Evolutionary conservation across 2,888 invertebrate genomes (phyloP), one percentile per base, ranked within the genome.

Genomic region (Trachelus tabidus): DNA sequence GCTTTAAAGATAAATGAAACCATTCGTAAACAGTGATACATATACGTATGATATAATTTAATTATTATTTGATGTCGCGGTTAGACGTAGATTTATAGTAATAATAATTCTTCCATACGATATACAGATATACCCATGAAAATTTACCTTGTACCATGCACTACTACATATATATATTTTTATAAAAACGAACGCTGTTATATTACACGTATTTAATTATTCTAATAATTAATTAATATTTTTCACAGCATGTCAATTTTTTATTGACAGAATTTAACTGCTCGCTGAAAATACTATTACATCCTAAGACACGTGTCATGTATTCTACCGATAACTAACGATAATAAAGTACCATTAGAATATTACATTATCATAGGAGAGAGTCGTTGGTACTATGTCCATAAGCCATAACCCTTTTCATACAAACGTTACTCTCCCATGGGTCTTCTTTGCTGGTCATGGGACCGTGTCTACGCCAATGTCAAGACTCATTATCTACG

Each of bases 391-490:
- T 56, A 9, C 23, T 23, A 56, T 15, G 9, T 4, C 40, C 23
- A 9, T 56, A 56, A 56, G 40, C 15, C 71, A 33, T 73, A 73
- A 73, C 74, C 74, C 74, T 73, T 73, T 30, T 30, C 30, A 56
- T 56, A 56, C 40, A 56, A 56, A 56, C 71, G 78, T 73, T 79
- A 77, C 79, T 77, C 79, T 82, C 83, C 82, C 82, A 76, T 73
- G 87, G 85, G 86, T 79, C 85, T 83, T 83, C 85, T 87, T 87
- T 85, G 82, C 81, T 82, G 82, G 77, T 85, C 83, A 86, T 87
- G 81, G 80, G 83, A 85, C 82, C 33, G 12, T 34, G 23, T 71
- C 71, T 34, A 15, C 71, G 74, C 74, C 74, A 73, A 73, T 73
- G 74, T 35, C 34, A 30, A 34, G 34, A 35, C 35, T 73, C 74